These are phyloP conservation scores for Eucidaris tribuloides DNA, from an alignment of 35 echinoderm and acorn worm genomes.

Conservation along the genomic window DNA sequence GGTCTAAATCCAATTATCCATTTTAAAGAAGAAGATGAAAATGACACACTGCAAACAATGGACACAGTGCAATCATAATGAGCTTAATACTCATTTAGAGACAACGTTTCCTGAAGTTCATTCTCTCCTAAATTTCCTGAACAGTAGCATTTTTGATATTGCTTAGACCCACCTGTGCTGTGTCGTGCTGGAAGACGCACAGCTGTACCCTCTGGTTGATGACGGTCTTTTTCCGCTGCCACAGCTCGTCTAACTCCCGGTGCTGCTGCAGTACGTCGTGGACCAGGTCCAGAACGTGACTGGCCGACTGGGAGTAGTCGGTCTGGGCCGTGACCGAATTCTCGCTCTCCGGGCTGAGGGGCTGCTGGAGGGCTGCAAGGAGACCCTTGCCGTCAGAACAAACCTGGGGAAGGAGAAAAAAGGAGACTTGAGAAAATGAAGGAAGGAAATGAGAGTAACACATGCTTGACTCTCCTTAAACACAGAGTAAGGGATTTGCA, in stretches of 20 bases:
- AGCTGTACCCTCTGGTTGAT: constrained; percentile 83
- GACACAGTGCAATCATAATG: too few relatives aligned
- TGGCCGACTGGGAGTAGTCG: constrained; percentile 83
- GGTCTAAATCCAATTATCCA: too few relatives aligned
- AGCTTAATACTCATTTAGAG: too few relatives aligned
- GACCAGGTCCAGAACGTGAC: constrained; percentile 86
- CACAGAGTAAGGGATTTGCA: too few relatives aligned
- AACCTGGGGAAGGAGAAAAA: constrained; percentile 24
- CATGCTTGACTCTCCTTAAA: too few relatives aligned
- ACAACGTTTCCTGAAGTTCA: too few relatives aligned
- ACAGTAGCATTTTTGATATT: too few relatives aligned
- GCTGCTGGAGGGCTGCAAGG: constrained; percentile 84
- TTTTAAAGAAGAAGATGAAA: too few relatives aligned
- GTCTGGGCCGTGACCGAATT: constrained; percentile 95
- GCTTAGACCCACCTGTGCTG: constrained; percentile 67
- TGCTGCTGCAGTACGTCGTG: constrained; percentile 92
- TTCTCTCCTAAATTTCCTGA: too few relatives aligned
- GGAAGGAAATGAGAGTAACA: too few relatives aligned
- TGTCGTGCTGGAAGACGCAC: constrained; percentile 94
- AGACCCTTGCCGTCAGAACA: constrained; percentile 89
- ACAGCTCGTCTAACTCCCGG: constrained; percentile 83
- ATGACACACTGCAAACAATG: too few relatives aligned
- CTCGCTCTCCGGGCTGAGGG: constrained; percentile 84
- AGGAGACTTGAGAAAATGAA: not conserved
- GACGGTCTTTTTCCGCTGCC: constrained; percentile 72